Conservation (phyloP, 2,888 invertebrate species). For the Drepana falcataria region DNA sequence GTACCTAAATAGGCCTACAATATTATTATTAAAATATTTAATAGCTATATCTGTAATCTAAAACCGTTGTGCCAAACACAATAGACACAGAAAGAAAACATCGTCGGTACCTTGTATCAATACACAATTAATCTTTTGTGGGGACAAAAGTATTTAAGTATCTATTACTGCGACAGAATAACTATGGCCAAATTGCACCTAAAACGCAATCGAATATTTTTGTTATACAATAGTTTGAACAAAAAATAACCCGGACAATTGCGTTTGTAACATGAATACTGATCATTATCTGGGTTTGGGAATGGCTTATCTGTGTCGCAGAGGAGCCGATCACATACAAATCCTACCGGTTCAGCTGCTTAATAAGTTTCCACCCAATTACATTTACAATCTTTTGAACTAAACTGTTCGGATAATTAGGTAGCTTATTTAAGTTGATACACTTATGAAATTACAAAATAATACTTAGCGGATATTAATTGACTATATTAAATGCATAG, state of each 20-base stretch:
- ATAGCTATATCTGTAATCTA: constrained; percentile 43
- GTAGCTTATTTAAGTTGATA: not conserved
- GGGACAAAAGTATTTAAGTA: constrained; percentile 53
- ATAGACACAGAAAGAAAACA: constrained; percentile 49
- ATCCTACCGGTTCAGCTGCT: constrained; percentile 52
- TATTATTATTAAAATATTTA: constrained; percentile 21
- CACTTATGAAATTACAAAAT: too few relatives aligned
- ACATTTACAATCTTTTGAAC: constrained; percentile 12
- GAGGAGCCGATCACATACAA: constrained; percentile 60
- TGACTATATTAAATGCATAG: too few relatives aligned
- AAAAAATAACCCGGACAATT: constrained; percentile 64
- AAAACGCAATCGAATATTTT: constrained; percentile 72
- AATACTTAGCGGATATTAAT: too few relatives aligned
- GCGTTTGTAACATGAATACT: constrained; percentile 66
- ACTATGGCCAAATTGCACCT: constrained; percentile 57
- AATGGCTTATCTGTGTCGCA: constrained; percentile 64
- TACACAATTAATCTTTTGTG: constrained; percentile 69
- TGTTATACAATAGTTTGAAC: constrained; percentile 41
- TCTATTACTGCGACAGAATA: constrained; percentile 56
- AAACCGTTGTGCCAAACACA: constrained; percentile 41
- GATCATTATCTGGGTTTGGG: constrained; percentile 68
- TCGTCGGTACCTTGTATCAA: constrained; percentile 71
- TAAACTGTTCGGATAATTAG: constrained; percentile 1
- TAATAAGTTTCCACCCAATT: constrained; percentile 62
- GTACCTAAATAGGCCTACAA: constrained; percentile 12